phyloP scores from a whole-genome alignment of 2,113 vertebrate species.

The Pseudorhombus dupliciocellatus region DNA sequence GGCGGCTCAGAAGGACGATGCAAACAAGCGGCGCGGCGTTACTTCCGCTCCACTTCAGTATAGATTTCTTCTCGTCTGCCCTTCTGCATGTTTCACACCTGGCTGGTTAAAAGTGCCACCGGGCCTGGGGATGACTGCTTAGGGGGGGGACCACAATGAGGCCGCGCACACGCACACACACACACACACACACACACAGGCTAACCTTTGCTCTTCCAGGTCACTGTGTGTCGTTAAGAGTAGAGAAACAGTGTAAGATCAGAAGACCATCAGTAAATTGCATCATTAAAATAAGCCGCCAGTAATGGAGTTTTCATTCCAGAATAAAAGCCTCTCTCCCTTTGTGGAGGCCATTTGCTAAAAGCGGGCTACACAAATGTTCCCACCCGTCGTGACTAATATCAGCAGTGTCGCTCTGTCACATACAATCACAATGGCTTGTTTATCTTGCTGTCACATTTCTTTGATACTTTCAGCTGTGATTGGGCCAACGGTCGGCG shows the following conservation, averaged over 20 bases:
- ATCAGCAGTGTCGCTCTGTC: constrained; percentile 49
- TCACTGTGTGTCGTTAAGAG: not conserved
- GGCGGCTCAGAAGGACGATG: constrained; percentile 30
- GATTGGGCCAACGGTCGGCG: constrained; percentile 25
- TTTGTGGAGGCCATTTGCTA: constrained; percentile 25
- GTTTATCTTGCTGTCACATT: constrained; percentile 53
- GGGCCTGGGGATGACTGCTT: constrained; percentile 43
- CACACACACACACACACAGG: constrained; percentile 9
- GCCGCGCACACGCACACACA: constrained; percentile 9
- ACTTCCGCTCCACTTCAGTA: constrained; percentile 63
- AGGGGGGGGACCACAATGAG: constrained; percentile 28
- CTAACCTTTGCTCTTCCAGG: constrained; percentile 26
- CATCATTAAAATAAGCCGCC: constrained; percentile 7
- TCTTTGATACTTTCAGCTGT: constrained; percentile 40
- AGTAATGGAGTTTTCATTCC: not conserved
- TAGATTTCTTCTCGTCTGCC: constrained; percentile 67
- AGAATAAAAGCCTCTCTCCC: constrained; percentile 29
- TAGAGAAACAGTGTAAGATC: constrained; percentile 7
- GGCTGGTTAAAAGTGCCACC: constrained; percentile 73
- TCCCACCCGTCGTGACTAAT: constrained; percentile 59
- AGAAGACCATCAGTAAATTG: constrained; percentile 6
- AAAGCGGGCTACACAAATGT: constrained; percentile 41
- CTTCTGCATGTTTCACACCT: constrained; percentile 71
- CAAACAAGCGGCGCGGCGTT: constrained; percentile 49
- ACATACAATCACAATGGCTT: constrained; percentile 37